phyloP scores from a whole-genome alignment of 2,797 vertebrate species.

The Sebastes baramenuke region DNA sequence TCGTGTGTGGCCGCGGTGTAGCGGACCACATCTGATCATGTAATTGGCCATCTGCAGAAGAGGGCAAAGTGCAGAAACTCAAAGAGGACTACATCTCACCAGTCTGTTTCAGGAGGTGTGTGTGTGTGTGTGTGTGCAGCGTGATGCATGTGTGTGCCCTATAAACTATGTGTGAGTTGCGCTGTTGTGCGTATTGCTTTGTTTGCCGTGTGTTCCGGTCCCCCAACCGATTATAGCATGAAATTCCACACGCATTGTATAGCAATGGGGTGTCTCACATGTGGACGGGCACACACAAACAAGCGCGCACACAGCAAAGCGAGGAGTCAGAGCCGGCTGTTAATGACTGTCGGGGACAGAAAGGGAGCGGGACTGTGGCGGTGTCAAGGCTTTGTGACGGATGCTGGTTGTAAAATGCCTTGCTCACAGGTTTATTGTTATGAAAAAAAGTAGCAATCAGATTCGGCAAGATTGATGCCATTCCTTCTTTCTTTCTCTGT shows the following conservation, averaged over 20 bases:
- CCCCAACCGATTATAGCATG: conserved; percentile 64
- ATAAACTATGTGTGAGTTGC: neutral
- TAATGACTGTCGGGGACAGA: conserved; percentile 62
- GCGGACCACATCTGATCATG: conserved; percentile 50
- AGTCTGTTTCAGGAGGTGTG: neutral
- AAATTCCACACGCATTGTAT: conserved; percentile 69
- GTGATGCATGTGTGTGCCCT: neutral
- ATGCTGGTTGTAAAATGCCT: conserved; percentile 74
- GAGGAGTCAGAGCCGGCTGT: conserved; percentile 60
- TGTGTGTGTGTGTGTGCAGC: conserved; percentile 9
- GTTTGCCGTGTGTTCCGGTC: conserved; percentile 69
- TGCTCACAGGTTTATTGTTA: conserved; percentile 72
- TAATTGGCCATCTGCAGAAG: conserved; percentile 62
- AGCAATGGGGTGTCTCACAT: conserved; percentile 56
- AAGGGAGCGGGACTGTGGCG: conserved; percentile 51
- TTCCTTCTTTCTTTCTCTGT: conserved; percentile 30
- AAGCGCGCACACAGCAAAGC: conserved; percentile 17
- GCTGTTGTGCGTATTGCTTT: conserved; percentile 43
- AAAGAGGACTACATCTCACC: conserved; percentile 23
- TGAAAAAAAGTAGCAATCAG: conserved; percentile 56
- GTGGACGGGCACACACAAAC: conserved; percentile 57
- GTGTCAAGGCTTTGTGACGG: conserved; percentile 67
- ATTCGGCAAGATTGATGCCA: conserved; percentile 65
- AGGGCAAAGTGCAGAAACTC: conserved; percentile 43
- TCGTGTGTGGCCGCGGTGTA: conserved; percentile 31